Conservation (phyloP, 1,140 invertebrate genomes). For the Psilanteris sp. region DNA sequence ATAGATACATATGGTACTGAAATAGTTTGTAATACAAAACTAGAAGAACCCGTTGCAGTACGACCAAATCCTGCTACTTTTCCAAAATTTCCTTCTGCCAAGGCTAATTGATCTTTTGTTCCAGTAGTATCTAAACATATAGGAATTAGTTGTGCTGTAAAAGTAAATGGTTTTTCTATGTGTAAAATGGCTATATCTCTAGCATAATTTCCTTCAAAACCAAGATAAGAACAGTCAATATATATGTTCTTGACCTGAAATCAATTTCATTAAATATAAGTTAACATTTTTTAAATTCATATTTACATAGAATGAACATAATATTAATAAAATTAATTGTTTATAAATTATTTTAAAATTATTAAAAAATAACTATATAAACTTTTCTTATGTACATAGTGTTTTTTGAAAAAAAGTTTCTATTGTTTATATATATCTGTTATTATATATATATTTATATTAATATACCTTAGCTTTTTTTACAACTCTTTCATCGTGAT, state of each 20-base stretch:
- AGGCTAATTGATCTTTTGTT: conserved; percentile 27
- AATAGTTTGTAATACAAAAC: conserved; percentile 69
- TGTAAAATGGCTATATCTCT: conserved; percentile 74
- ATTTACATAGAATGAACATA: no score
- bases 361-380: no score
- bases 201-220: conserved; percentile 70
- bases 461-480: conserved; percentile 61
- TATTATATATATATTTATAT: no score
- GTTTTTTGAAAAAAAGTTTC: no score
- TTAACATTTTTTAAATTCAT: no score
- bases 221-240: conserved; percentile 68
- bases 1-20: conserved; percentile 69
- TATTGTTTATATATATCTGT: no score
- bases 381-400: no score
- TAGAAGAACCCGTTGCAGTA: conserved; percentile 65
- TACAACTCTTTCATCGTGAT: conserved; percentile 62
- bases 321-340: no score
- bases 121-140: conserved; percentile 70
- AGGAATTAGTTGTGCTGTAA: conserved; percentile 68
- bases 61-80: conserved; percentile 75
- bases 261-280: not conserved
- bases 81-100: conserved; percentile 68
- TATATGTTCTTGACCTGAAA: conserved; percentile 74
- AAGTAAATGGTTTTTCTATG: conserved; percentile 64
- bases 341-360: no score